Evolutionary conservation across 2,797 vertebrate genomes (phyloP).

Genomic region (Leptodactylus fallax): DNA sequence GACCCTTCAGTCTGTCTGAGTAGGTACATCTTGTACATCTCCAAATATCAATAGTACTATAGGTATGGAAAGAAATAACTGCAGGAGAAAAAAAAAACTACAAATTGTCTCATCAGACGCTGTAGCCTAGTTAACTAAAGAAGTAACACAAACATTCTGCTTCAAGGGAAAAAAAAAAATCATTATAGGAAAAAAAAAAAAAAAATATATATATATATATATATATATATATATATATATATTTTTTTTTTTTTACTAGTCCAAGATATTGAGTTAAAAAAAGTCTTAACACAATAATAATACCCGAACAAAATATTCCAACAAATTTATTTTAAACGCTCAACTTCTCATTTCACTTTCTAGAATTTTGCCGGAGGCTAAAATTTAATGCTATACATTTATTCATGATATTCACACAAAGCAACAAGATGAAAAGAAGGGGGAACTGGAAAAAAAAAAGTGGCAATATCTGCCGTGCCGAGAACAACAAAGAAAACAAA

Average conservation of each 20-base stretch:
- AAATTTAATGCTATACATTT: slow-evolving; percentile 35
- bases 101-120: neutral
- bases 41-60: no score
- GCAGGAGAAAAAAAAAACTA: no score
- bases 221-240: no score
- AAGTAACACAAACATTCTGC: neutral
- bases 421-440: slow-evolving; percentile 40
- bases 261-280: neutral
- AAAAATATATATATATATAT: no score
- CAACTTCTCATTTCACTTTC: slow-evolving; percentile 24
- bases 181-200: neutral
- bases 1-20: no score
- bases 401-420: slow-evolving; percentile 49
- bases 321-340: slow-evolving; percentile 24
- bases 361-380: slow-evolving; percentile 19
- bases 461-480: slow-evolving; percentile 19
- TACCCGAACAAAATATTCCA: slow-evolving; percentile 1
- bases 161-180: neutral
- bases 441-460: neutral
- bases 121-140: neutral
- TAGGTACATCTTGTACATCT: no score
- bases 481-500: slow-evolving; percentile 46
- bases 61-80: no score
- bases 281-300: neutral
- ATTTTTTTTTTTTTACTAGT: neutral